Conservation (phyloP, 92 coral and sea anemone species). For the Zoanthus sansibaricus region DNA sequence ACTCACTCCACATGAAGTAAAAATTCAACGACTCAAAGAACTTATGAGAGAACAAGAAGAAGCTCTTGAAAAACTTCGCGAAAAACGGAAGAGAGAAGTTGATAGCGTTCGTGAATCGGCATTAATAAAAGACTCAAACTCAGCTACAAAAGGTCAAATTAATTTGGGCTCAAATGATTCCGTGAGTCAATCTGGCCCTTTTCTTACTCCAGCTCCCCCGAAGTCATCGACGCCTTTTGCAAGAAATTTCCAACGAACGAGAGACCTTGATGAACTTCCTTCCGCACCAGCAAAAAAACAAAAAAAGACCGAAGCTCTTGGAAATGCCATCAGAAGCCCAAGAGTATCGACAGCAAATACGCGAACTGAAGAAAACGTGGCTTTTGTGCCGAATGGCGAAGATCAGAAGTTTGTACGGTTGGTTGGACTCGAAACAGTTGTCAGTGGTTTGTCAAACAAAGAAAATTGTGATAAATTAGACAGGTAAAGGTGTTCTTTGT, state of each 20-base stretch:
- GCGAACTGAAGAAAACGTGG: conserved; percentile 52
- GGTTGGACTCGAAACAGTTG: conserved; percentile 93
- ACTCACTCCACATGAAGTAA: conserved; percentile 86
- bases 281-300: conserved; percentile 29
- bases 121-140: not conserved
- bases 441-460: conserved; percentile 50
- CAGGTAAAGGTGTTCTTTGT: not conserved
- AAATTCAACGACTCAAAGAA: conserved; percentile 85
- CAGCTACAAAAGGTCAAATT: conserved; percentile 6
- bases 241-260: conserved; percentile 22
- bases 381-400: conserved; percentile 86
- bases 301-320: not conserved
- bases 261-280: not conserved
- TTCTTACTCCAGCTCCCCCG: conserved; percentile 84
- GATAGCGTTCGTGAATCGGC: conserved; percentile 69
- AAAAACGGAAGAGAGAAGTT: conserved; percentile 77
- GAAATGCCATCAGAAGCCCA: not conserved
- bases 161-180: conserved; percentile 11
- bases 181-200: conserved; percentile 59
- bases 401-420: conserved; percentile 84
- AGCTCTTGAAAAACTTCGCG: conserved; percentile 78
- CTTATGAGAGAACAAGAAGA: conserved; percentile 85
- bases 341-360: conserved; percentile 40
- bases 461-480: conserved; percentile 41
- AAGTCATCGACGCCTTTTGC: conserved; percentile 54